These are phyloP conservation scores for Sweltsa coloradensis DNA, from an alignment of 1,140 invertebrate genomes.

Conservation along the genomic window DNA sequence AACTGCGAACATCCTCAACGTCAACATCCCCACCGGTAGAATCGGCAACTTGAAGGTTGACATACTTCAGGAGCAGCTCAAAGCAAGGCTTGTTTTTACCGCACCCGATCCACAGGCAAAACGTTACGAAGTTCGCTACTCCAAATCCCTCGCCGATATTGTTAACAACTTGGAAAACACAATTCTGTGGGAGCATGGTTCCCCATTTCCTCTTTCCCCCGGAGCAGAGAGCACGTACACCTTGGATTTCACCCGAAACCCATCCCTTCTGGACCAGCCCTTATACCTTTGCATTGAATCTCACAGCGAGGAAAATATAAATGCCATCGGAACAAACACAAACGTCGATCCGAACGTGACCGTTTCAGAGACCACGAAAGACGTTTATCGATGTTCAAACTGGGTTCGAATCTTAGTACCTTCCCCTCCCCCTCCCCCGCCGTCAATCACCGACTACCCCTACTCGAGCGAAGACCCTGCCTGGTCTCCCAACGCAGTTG, in stretches of 20 bases:
- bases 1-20: slow-evolving; percentile 24
- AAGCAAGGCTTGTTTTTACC: slow-evolving; percentile 36
- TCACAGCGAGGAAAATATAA: slow-evolving; percentile 30
- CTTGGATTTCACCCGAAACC: slow-evolving; percentile 31
- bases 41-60: slow-evolving; percentile 34
- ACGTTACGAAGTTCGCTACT: slow-evolving; percentile 35
- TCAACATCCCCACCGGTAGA: slow-evolving; percentile 20
- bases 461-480: slow-evolving; percentile 25
- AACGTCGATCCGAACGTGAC: too few relatives aligned
- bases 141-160: slow-evolving; percentile 29
- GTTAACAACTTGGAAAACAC: slow-evolving; percentile 31
- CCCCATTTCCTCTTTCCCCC: slow-evolving; percentile 27
- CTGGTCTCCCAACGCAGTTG: slow-evolving; percentile 24
- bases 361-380: too few relatives aligned
- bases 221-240: slow-evolving; percentile 32
- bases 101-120: slow-evolving; percentile 38
- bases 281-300: slow-evolving; percentile 36
- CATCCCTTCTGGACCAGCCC: slow-evolving; percentile 30
- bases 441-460: slow-evolving; percentile 29
- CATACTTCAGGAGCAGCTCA: slow-evolving; percentile 27
- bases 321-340: too few relatives aligned
- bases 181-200: slow-evolving; percentile 25
- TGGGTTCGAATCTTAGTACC: slow-evolving; percentile 37
- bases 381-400: too few relatives aligned
- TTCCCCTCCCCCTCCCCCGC: slow-evolving; percentile 27